phyloP scores from a whole-genome alignment of 2,797 vertebrate genomes.

The Vultur gryphus region DNA sequence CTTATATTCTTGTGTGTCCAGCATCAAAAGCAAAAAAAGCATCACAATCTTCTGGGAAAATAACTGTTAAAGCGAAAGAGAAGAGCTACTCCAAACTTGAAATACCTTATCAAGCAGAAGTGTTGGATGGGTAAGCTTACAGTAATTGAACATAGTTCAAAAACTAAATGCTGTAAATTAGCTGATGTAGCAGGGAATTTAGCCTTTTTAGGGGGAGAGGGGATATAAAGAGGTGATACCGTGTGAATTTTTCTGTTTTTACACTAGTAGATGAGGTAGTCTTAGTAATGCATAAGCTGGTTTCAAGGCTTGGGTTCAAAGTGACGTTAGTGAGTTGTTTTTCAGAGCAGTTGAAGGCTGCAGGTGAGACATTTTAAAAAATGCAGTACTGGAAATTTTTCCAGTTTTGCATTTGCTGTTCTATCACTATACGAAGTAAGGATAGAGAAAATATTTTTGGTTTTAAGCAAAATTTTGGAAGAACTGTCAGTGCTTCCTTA shows the following conservation, averaged over 20 bases:
- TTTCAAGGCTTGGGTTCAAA: not conserved
- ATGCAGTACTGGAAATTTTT: not conserved
- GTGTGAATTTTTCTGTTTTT: not conserved
- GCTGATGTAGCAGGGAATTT: not conserved
- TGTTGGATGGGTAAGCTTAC: slow-evolving; percentile 92
- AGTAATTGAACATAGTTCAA: not conserved
- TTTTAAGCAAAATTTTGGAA: not conserved
- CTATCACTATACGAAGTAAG: not conserved
- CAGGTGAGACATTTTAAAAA: not conserved
- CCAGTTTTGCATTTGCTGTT: not conserved
- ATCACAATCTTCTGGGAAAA: slow-evolving; percentile 95
- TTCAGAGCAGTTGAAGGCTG: not conserved
- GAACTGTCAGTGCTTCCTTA: not conserved
- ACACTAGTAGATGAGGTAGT: not conserved
- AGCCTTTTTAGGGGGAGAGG: not conserved
- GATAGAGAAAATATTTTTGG: not conserved
- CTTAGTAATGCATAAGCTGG: not conserved
- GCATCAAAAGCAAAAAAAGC: slow-evolving; percentile 94
- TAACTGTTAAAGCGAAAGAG: slow-evolving; percentile 98
- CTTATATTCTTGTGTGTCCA: slow-evolving; percentile 61
- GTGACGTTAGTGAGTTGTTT: not conserved
- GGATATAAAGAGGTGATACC: not conserved
- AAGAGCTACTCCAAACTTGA: slow-evolving; percentile 98
- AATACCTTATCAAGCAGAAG: slow-evolving; percentile 98
- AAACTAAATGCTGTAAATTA: not conserved